phyloP scores from a whole-genome alignment of 1,140 invertebrate genomes.

The Coelopa frigida region DNA sequence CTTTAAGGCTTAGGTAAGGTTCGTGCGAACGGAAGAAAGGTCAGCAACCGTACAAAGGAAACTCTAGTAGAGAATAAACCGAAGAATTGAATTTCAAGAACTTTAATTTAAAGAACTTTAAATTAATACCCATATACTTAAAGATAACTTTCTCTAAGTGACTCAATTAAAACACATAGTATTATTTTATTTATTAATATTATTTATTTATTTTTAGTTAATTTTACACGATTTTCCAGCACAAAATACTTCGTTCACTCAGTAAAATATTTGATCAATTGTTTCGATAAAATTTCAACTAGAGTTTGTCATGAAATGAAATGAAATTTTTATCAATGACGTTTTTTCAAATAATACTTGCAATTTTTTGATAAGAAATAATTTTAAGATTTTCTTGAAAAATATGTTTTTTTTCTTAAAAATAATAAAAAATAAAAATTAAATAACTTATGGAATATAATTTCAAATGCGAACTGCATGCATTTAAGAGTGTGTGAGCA shows the following conservation, averaged over 20 bases:
- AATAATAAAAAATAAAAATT: neutral
- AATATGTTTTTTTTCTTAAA: conserved; percentile 5
- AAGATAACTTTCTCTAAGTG: conserved; percentile 6
- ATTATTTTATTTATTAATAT: conserved; percentile 9
- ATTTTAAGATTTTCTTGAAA: conserved; percentile 10
- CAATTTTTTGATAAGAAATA: conserved; percentile 5
- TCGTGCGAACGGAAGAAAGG: too few species aligned
- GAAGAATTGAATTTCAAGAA: too few species aligned
- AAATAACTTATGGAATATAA: too few species aligned
- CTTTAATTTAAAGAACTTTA: too few species aligned
- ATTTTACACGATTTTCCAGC: conserved; percentile 1
- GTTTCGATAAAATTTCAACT: conserved; percentile 3
- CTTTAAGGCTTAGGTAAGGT: too few species aligned
- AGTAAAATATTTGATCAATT: conserved; percentile 4
- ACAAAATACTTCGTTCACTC: conserved; percentile 10
- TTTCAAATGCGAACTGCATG: too few species aligned
- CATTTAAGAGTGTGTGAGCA: too few species aligned
- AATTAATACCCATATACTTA: neutral
- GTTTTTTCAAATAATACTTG: conserved; percentile 1
- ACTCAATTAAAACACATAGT: too few species aligned
- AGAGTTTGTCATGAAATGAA: conserved; percentile 1
- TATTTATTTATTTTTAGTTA: conserved; percentile 9
- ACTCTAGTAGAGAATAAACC: too few species aligned
- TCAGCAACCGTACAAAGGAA: too few species aligned
- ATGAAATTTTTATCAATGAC: conserved; percentile 6